Base-by-base conservation (phyloP, 2,797 vertebrate species). In the Esox masquinongy region DNA sequence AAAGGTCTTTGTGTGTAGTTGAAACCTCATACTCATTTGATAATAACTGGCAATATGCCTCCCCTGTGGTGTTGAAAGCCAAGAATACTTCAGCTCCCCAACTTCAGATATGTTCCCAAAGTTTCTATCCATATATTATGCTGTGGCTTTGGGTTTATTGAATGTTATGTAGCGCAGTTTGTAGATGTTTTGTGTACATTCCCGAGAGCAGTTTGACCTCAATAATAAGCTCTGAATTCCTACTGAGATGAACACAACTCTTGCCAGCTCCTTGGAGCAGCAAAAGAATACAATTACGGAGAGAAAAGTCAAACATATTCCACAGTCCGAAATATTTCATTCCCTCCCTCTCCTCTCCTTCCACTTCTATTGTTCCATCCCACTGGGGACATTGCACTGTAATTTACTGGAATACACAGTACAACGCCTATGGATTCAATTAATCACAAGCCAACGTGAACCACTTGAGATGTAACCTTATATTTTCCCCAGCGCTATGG, bases 1-100 rank as follows among this genome's bases (percentile, higher is more conserved):
- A 66, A 15, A 29, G 63, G 24, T 15, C 61, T 64, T 15, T 31
- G 12, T 64, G 61, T 66, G 29, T 66, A 17, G 12, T 15, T 29
- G 15, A 66, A 66, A 72, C 53, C 85, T 69, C 72, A 77, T 66
- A 74, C 61, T n/a, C 19, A 19, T 39, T 68, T 6, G 61, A 64
- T 64, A 26, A 64, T 64, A 31, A 16, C 15, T 29, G 26, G 26
- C 29, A 5, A 26, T 26, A 29, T 56, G 19, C 51, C 19, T 3
- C 16, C 17, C n/a, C 53, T 43, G 39, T 9, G 39, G 39, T 43
- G 39, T 43, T 9, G 39, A 43, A 43, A 43, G 39, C 39, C 39
- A 43, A 43, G 39, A 43, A 43, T 43, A 43, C 39, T 43, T 43
- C 39, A 59, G 53, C 53, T 59, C n/a, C n/a, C n/a, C n/a, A 8